These are phyloP conservation scores for Coptotermes formosanus DNA, from an alignment of 1,140 invertebrate species.

Conservation along the genomic window DNA sequence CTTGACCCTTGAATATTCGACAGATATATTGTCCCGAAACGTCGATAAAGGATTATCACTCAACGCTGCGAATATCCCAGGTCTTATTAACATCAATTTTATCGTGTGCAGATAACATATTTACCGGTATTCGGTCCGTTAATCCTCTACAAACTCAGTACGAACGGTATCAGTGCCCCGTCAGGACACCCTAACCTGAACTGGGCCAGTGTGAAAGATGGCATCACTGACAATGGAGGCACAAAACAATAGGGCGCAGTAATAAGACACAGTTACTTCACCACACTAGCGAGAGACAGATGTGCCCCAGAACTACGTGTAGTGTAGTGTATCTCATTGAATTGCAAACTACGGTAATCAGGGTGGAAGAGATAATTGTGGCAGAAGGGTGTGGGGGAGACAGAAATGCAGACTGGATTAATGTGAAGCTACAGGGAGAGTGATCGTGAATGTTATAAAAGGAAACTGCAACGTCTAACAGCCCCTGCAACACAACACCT, in stretches of 20 bases:
- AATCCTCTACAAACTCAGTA: no score
- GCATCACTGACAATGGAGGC: constrained; percentile 28
- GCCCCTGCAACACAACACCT: not conserved
- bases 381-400: not conserved
- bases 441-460: not conserved
- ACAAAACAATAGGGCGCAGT: not conserved
- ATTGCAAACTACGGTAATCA: constrained; percentile 5
- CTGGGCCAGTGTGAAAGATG: not conserved
- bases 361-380: not conserved
- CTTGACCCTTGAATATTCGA: no score
- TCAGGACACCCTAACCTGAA: no score
- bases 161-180: no score
- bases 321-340: constrained; percentile 6
- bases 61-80: no score
- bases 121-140: no score
- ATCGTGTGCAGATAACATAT: no score
- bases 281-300: not conserved
- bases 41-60: no score
- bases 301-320: not conserved
- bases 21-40: no score
- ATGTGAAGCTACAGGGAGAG: not conserved
- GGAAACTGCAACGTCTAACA: not conserved
- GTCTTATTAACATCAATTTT: no score
- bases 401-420: not conserved
- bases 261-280: not conserved